These are phyloP conservation scores for Picathartes gymnocephalus DNA, from an alignment of 2,113 vertebrate species.

Conservation along the genomic window DNA sequence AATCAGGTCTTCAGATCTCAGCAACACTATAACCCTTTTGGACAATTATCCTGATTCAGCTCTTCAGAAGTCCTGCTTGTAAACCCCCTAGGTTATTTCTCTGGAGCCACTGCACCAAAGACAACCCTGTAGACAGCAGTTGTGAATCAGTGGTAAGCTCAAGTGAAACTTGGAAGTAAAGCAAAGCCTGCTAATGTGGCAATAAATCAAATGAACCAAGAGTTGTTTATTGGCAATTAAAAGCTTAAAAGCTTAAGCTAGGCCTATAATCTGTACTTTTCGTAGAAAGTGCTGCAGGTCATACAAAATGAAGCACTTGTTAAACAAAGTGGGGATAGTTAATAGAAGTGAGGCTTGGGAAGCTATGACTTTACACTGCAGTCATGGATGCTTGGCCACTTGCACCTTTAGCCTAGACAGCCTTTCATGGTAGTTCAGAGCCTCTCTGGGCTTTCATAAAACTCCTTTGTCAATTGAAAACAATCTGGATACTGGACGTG, in stretches of 20 bases:
- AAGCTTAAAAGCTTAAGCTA: conserved; percentile 40
- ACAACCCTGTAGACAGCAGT: neutral
- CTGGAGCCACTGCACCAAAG: neutral
- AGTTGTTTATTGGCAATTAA: conserved; percentile 34
- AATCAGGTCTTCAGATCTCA: neutral
- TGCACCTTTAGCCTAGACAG: neutral
- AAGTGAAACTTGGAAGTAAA: neutral
- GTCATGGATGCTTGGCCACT: neutral
- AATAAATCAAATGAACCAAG: neutral
- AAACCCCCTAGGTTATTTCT: neutral
- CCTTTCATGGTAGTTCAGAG: neutral
- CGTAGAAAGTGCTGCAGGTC: neutral
- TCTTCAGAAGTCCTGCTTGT: neutral
- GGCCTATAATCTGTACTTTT: conserved; percentile 11
- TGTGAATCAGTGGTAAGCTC: neutral
- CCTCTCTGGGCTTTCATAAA: neutral
- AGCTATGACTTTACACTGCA: neutral
- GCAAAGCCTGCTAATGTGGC: neutral
- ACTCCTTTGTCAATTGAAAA: neutral
- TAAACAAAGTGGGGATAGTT: neutral
- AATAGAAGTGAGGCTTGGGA: neutral
- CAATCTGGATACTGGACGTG: neutral
- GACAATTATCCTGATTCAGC: neutral
- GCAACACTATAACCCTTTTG: neutral
- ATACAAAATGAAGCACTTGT: neutral